A percentile compares a stretch with the other conserved stretches of the same genome.
Conservation (phyloP, 2,113 vertebrate genomes). For the Pholis gunnellus region DNA sequence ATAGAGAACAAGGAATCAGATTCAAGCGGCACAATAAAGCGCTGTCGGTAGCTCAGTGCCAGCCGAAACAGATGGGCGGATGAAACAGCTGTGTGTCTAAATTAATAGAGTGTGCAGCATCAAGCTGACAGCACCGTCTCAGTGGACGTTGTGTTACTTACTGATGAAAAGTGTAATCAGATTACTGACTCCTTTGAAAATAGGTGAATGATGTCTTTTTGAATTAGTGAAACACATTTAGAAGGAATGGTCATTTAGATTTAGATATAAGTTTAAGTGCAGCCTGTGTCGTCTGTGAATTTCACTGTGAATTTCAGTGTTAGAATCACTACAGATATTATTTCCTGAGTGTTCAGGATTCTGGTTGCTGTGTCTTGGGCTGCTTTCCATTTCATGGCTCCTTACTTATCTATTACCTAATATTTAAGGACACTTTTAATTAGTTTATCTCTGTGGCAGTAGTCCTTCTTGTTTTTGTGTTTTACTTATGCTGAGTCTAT, state of each 20-base stretch:
- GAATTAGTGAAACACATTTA: background rate
- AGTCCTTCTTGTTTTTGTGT: background rate
- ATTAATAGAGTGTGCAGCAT: slow-evolving; percentile 62
- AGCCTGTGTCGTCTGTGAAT: background rate
- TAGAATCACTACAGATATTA: background rate
- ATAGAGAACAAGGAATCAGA: slow-evolving; percentile 40
- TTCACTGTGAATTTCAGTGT: background rate
- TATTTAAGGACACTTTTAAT: background rate
- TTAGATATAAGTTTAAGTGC: background rate
- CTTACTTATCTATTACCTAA: background rate
- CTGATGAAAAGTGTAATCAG: slow-evolving; percentile 47
- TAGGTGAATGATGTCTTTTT: background rate
- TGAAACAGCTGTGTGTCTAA: slow-evolving; percentile 65
- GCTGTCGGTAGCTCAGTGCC: slow-evolving; percentile 23
- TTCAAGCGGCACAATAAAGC: slow-evolving; percentile 28
- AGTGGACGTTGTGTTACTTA: slow-evolving; percentile 46
- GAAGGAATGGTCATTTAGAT: background rate
- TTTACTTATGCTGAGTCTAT: background rate
- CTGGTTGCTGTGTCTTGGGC: background rate
- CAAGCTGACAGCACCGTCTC: slow-evolving; percentile 59
- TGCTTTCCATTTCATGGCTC: background rate
- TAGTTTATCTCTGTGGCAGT: background rate
- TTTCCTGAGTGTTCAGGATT: background rate
- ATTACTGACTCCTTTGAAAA: slow-evolving; percentile 36
- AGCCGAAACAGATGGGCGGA: slow-evolving; percentile 67